Evolutionary conservation across 2,888 invertebrate genomes (phyloP).

Genomic region (Agrotis clavis): DNA sequence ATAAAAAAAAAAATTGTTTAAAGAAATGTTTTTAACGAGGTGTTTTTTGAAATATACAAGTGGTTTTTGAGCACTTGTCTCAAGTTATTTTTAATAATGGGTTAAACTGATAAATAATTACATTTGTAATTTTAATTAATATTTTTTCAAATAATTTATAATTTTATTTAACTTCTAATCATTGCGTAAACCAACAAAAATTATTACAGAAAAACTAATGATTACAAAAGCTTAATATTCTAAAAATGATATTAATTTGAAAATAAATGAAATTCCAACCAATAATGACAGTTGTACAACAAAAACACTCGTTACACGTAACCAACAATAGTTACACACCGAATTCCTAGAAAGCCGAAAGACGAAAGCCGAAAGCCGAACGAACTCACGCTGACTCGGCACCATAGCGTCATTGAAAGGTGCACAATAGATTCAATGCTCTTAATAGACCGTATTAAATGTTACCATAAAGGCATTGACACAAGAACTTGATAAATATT

Average conservation of each 20-base stretch:
- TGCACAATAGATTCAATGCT: conserved; percentile 78
- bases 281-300: conserved; percentile 43
- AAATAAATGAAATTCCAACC: conserved; percentile 15
- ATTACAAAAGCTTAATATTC: neutral
- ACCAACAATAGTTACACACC: conserved; percentile 61
- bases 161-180: no score
- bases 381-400: conserved; percentile 82
- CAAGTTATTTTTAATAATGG: neutral
- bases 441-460: conserved; percentile 84
- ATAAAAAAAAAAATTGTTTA: conserved; percentile 52
- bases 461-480: conserved; percentile 78
- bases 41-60: conserved; percentile 1
- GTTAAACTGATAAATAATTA: no score
- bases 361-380: conserved; percentile 69
- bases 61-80: neutral
- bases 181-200: no score
- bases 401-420: conserved; percentile 74
- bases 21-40: conserved; percentile 25
- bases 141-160: no score
- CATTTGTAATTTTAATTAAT: no score
- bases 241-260: neutral
- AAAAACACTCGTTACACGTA: conserved; percentile 48
- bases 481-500: conserved; percentile 86
- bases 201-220: no score
- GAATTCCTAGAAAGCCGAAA: conserved; percentile 76